phyloP scores from a whole-genome alignment of 2,888 invertebrate genomes.

The Andrena minutula region DNA sequence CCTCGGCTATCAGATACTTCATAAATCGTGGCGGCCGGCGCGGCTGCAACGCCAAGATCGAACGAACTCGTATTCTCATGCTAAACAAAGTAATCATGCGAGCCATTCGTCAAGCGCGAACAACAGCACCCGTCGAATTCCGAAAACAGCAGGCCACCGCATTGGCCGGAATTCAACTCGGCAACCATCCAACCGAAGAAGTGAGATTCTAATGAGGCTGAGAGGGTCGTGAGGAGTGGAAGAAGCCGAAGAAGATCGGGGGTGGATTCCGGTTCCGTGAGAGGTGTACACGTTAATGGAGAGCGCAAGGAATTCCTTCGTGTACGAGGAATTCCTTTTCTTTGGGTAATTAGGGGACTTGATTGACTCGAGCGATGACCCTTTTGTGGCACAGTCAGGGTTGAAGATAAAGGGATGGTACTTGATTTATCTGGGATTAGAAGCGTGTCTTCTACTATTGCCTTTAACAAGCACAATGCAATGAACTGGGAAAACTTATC shows the following conservation, averaged over 20 bases:
- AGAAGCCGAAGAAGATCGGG: neutral
- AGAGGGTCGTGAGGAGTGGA: conserved; percentile 9
- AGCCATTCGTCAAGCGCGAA: conserved; percentile 66
- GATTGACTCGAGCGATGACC: no score
- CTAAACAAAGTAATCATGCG: conserved; percentile 69
- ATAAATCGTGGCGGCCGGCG: conserved; percentile 48
- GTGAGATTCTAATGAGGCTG: conserved; percentile 71
- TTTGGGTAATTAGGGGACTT: no score
- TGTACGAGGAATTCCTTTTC: no score
- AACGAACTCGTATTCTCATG: conserved; percentile 50
- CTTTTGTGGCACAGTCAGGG: no score
- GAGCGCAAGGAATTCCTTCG: neutral
- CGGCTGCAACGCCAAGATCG: conserved; percentile 42
- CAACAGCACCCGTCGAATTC: conserved; percentile 66
- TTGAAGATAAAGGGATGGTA: no score
- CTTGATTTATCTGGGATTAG: no score
- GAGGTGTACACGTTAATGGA: neutral
- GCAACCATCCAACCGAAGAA: conserved; percentile 70
- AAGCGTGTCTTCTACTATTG: no score
- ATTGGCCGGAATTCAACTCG: conserved; percentile 74
- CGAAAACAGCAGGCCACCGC: conserved; percentile 66
- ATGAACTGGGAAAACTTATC: no score
- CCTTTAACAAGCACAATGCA: no score
- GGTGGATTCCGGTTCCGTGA: neutral
- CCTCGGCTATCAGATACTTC: conserved; percentile 55